Evolutionary conservation across 1,140 invertebrate species (phyloP).

Genomic region (Aplysia californica): DNA sequence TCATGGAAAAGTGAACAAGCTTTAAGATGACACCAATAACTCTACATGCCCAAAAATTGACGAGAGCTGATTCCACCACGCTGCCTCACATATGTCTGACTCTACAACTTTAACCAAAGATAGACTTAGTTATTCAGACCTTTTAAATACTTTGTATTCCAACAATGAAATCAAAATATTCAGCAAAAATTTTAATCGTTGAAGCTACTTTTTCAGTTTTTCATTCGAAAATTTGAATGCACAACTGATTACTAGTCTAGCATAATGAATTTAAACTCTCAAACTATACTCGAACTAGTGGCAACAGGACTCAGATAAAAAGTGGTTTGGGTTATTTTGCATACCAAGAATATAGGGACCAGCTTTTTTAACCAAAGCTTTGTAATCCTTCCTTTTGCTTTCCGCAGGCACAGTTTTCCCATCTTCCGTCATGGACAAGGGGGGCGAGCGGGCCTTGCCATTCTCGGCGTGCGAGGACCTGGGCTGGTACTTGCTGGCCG

Average conservation of each 20-base stretch:
- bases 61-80: no score
- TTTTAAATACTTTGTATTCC: no score
- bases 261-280: neutral
- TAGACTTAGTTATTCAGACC: no score
- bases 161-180: no score
- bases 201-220: neutral
- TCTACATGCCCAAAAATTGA: no score
- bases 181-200: no score
- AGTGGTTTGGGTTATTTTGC: neutral
- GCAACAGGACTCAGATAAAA: neutral
- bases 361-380: slow-evolving; percentile 71
- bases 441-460: neutral
- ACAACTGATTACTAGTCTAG: neutral
- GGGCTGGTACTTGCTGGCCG: neutral
- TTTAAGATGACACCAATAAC: no score
- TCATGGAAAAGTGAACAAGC: no score
- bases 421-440: neutral
- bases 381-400: slow-evolving; percentile 24
- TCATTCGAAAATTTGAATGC: neutral
- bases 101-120: no score
- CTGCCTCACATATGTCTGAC: no score
- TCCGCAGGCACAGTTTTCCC: neutral
- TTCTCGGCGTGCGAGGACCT: neutral
- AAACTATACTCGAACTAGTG: neutral
- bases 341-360: slow-evolving; percentile 77